Base-by-base conservation (phyloP, 1,140 invertebrate genomes). In the Pseudobourletiella spinata region DNA sequence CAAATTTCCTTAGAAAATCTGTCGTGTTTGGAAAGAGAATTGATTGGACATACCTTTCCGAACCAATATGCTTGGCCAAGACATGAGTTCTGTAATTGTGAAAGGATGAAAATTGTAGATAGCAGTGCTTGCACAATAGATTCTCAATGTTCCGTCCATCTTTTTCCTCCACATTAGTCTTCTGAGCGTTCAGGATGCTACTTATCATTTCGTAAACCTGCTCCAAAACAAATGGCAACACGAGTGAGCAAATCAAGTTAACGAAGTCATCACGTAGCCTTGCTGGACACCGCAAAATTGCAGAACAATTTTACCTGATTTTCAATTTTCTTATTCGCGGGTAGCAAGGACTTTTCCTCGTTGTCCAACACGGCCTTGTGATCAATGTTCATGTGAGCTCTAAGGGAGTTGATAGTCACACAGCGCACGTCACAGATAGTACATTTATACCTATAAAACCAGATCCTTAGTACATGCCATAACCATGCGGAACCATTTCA, bases 81-180 rank as follows among this genome's bases (percentile, higher is more conserved):
- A 79, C 70, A 30, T 79, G 78, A 2, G 74, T 55, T 46, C 77
- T 77, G 20, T 76, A 75, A 1, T 76, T 76, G 3, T 74, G 73
- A 54, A 65, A 57, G 2, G 69, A 68, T 0, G 48, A 44, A 50
- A 77, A 77, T 3, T 57, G 71, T 57, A 68, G 61, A 2, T 67
- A 63, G 43, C 78, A 79, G 39, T 79, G 77, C 32, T 77, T 78
- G 46, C 78, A 78, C 15, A 24, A 26, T 2, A 60, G 39, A 57
- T 50, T 30, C 8, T 55, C 35, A 22, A 39, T 35, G 25, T 55
- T 55, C 25, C 52, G 4, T 55, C 52, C 52, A 20, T 55, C 52
- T 22, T 55, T 55, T 3, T 55, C 52, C 4, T 55, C 52, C 25
- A 24, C 14, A 25, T 51, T 51, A 15, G 48, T n/a, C n/a, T 39